phyloP scores from a whole-genome alignment of 53 echinoderm and acorn worm species.

The Pentamera pediparva region DNA sequence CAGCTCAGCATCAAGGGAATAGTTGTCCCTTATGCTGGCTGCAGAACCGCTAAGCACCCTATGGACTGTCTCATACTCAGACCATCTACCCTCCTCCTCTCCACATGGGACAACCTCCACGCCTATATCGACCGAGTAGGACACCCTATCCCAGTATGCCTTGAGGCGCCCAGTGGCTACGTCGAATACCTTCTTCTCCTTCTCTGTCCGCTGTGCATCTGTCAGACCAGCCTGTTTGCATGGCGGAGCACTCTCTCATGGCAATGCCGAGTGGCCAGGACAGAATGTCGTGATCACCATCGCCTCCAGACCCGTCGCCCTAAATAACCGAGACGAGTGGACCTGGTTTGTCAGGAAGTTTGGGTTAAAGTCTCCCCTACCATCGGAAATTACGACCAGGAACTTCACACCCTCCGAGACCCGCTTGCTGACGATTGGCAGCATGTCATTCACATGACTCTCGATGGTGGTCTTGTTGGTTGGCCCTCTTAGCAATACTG shows the following conservation, averaged over 20 bases:
- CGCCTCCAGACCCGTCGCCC: conserved; percentile 29
- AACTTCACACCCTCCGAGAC: conserved; percentile 11
- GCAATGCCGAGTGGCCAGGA: conserved; percentile 43
- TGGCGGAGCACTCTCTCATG: conserved; percentile 31
- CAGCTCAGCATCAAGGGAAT: conserved; percentile 10
- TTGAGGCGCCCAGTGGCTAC: conserved; percentile 3
- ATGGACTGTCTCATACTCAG: background rate
- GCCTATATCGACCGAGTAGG: background rate
- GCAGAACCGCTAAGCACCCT: conserved; percentile 1
- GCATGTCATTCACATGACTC: conserved; percentile 41
- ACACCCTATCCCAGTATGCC: conserved; percentile 15
- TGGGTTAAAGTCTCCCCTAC: conserved; percentile 43
- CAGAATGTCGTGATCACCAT: conserved; percentile 41
- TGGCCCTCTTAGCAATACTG: conserved; percentile 27
- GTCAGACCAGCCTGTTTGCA: conserved; percentile 1
- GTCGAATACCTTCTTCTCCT: conserved; percentile 46
- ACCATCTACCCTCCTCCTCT: background rate
- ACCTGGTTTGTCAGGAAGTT: conserved; percentile 34
- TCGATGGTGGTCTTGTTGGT: conserved; percentile 32
- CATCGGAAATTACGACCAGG: conserved; percentile 22
- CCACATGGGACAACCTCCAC: conserved; percentile 4
- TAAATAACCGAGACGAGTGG: conserved; percentile 23
- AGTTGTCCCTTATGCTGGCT: background rate
- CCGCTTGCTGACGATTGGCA: conserved; percentile 27
- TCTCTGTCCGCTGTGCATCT: conserved; percentile 7